Conservation (phyloP, 2,888 invertebrate species). For the Dione juno region DNA sequence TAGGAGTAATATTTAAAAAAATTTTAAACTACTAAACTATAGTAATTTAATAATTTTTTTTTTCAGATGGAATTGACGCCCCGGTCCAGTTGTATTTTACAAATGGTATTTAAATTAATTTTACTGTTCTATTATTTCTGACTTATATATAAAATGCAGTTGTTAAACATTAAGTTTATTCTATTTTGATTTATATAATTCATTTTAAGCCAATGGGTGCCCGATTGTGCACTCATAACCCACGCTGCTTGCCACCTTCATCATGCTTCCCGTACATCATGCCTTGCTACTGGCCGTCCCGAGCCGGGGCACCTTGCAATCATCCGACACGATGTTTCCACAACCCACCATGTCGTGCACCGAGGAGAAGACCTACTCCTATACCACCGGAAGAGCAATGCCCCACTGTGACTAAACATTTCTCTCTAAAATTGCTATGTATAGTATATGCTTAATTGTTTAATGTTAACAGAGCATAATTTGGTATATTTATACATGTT, state of each 20-base stretch:
- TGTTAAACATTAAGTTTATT: no score
- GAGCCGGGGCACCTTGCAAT: conserved; percentile 67
- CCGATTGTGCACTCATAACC: conserved; percentile 66
- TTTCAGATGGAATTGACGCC: conserved; percentile 66
- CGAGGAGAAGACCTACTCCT: conserved; percentile 48
- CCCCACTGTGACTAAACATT: conserved; percentile 52
- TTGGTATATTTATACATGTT: conserved; percentile 34
- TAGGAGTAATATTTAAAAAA: not conserved
- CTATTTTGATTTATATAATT: no score
- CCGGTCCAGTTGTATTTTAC: conserved; percentile 65
- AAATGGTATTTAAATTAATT: conserved; percentile 55
- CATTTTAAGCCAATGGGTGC: conserved; percentile 62
- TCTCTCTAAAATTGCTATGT: not conserved
- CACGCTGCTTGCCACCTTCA: conserved; percentile 68
- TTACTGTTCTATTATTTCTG: not conserved
- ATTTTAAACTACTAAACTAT: not conserved
- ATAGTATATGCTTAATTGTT: not conserved
- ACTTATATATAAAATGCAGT: no score
- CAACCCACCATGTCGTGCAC: conserved; percentile 68
- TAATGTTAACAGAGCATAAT: not conserved
- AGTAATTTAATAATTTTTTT: no score
- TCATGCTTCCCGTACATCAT: conserved; percentile 71
- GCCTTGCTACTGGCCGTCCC: conserved; percentile 76
- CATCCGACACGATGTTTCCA: conserved; percentile 70
- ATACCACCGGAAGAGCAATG: conserved; percentile 53